Conservation (phyloP, 2,113 vertebrate genomes). For the Pelodiscus sinensis region DNA sequence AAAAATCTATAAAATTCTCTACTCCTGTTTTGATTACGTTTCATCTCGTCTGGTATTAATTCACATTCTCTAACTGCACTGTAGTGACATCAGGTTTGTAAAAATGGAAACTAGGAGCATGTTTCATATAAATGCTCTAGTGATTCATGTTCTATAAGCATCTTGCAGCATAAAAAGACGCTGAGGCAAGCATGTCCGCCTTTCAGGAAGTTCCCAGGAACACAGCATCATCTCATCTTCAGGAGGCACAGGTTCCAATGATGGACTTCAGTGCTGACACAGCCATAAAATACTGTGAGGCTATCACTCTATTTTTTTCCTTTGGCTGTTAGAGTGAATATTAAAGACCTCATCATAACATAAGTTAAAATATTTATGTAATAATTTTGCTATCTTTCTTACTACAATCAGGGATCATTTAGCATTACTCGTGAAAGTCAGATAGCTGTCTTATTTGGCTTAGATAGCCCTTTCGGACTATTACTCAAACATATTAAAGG, state of each 20-base stretch:
- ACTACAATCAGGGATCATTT: background rate
- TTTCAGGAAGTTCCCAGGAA: background rate
- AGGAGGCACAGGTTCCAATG: background rate
- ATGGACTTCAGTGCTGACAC: background rate
- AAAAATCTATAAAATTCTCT: background rate
- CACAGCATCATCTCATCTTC: background rate
- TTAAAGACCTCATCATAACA: background rate
- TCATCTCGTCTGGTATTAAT: background rate
- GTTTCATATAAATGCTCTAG: background rate
- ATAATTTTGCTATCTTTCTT: background rate
- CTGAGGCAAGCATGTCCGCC: background rate
- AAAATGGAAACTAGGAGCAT: background rate
- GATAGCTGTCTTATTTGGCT: background rate
- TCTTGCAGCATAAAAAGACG: background rate
- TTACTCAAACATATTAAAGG: background rate
- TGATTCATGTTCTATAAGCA: background rate
- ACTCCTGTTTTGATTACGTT: background rate
- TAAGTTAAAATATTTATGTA: background rate
- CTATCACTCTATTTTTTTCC: background rate
- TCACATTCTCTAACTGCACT: background rate
- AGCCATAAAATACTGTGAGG: background rate
- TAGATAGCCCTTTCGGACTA: accelerated
- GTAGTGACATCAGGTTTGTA: background rate
- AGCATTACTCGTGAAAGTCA: background rate
- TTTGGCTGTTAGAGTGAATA: background rate